Conservation (phyloP, 2,888 invertebrate species). For the Nectonema munidae region DNA sequence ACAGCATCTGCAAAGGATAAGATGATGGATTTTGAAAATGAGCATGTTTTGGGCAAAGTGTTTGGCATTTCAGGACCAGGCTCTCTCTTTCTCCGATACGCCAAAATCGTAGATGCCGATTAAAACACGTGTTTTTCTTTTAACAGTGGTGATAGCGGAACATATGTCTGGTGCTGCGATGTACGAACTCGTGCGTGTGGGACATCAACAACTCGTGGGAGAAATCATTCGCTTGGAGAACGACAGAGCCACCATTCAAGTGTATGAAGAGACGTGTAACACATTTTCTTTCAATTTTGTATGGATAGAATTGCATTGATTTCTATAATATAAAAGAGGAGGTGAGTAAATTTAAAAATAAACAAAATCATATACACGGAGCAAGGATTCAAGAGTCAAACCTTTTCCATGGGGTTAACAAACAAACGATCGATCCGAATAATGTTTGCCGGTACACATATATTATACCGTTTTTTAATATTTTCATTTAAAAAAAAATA, state of each 20-base stretch:
- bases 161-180: slow-evolving; percentile 97
- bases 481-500: too few relatives aligned
- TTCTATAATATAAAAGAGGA: slow-evolving; percentile 8
- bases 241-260: slow-evolving; percentile 98
- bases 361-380: too few relatives aligned
- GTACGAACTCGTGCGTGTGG: slow-evolving; percentile 97
- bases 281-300: not conserved
- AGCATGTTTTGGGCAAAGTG: slow-evolving; percentile 63
- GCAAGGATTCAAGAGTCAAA: too few relatives aligned
- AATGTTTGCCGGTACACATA: too few relatives aligned
- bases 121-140: slow-evolving; percentile 8
- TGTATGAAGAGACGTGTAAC: slow-evolving; percentile 32
- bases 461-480: too few relatives aligned
- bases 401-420: too few relatives aligned
- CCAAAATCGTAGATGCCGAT: not conserved
- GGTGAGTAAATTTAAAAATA: too few relatives aligned
- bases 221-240: slow-evolving; percentile 98
- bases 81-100: slow-evolving; percentile 7
- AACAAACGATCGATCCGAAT: too few relatives aligned
- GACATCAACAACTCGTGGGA: slow-evolving; percentile 82
- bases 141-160: slow-evolving; percentile 75
- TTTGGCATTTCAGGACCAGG: slow-evolving; percentile 93
- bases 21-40: slow-evolving; percentile 48
- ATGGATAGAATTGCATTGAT: slow-evolving; percentile 6
- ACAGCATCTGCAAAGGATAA: slow-evolving; percentile 22